A percentile compares a stretch with the other conserved stretches of the same genome.
Conservation (phyloP, 2,113 vertebrate species). For the Haliaeetus leucogaster region DNA sequence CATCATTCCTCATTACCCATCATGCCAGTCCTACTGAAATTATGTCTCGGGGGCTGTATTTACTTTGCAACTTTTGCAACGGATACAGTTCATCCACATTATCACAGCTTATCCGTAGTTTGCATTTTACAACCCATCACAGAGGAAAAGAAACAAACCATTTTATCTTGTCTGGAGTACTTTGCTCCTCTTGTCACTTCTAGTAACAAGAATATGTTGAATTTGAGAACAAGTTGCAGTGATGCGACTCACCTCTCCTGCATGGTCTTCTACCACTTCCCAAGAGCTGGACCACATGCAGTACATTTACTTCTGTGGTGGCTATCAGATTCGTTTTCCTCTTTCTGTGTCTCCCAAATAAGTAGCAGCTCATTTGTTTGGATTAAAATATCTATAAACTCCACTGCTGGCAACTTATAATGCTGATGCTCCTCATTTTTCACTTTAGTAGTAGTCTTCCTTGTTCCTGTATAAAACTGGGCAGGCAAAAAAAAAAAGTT, state of each 20-base stretch:
- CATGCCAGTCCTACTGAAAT: neutral
- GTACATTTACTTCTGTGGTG: neutral
- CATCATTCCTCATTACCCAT: neutral
- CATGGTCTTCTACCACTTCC: neutral
- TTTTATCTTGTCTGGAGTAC: neutral
- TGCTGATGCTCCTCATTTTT: neutral
- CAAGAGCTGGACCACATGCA: neutral
- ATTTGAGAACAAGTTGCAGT: neutral
- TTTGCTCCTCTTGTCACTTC: neutral
- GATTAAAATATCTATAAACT: neutral
- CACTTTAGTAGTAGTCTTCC: neutral
- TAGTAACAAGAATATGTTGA: neutral
- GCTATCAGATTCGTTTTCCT: neutral
- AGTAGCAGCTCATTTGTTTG: neutral
- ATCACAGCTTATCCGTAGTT: neutral
- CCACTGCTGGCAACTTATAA: neutral
- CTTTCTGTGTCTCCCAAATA: neutral
- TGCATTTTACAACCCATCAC: neutral
- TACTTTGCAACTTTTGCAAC: neutral
- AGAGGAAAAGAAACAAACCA: neutral
- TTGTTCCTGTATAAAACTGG: neutral
- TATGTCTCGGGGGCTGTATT: neutral
- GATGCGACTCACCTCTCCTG: neutral
- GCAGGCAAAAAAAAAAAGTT: neutral
- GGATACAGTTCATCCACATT: neutral